Evolutionary conservation across 2,797 vertebrate species (phyloP).

Genomic region (Lycodopsis pacificus): DNA sequence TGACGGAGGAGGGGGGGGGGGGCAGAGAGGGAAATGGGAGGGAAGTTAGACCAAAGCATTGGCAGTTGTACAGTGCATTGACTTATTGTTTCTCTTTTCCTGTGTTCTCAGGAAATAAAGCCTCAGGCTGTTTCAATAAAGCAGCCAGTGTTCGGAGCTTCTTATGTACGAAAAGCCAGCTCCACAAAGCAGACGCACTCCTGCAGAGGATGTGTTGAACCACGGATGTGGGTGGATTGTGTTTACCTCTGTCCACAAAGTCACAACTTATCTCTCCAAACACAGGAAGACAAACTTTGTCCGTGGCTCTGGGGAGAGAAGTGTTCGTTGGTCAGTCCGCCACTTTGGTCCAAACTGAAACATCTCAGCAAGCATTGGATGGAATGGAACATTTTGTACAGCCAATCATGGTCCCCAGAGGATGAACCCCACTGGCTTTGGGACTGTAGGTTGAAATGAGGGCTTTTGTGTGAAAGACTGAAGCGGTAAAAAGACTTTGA

Average conservation of each 20-base stretch:
- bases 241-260: background rate
- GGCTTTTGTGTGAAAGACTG: too few relatives aligned
- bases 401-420: too few relatives aligned
- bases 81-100: background rate
- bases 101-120: conserved; percentile 4
- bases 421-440: too few relatives aligned
- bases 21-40: background rate
- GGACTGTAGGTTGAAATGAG: too few relatives aligned
- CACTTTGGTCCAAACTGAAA: too few relatives aligned
- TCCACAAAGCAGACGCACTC: background rate
- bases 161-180: background rate
- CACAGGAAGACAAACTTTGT: too few relatives aligned
- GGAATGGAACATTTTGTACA: too few relatives aligned
- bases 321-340: too few relatives aligned
- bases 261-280: background rate
- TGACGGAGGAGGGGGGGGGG: background rate
- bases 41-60: background rate
- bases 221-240: background rate
- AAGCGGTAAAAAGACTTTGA: too few relatives aligned
- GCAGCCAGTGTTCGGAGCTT: background rate
- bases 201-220: background rate
- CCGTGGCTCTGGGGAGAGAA: too few relatives aligned
- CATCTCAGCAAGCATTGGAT: too few relatives aligned
- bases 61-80: background rate
- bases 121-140: background rate